Conservation (phyloP, 2,113 vertebrate genomes). For the Hydropotes inermis region DNA sequence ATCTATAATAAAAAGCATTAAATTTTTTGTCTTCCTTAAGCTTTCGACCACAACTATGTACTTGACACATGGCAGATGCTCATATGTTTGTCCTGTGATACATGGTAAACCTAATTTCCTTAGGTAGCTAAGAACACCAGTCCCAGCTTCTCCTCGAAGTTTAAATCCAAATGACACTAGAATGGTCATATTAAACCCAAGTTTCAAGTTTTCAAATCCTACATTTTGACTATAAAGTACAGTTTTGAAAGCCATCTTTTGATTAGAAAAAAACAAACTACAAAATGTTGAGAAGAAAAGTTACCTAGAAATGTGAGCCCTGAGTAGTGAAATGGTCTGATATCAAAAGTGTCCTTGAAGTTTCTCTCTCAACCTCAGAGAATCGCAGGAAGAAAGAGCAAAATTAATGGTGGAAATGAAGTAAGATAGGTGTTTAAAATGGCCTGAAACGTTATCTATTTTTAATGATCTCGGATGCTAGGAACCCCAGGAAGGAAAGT, state of each 20-base stretch:
- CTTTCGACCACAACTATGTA: neutral
- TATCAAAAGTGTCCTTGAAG: slow-evolving; percentile 38
- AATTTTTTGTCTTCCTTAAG: neutral
- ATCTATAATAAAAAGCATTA: neutral
- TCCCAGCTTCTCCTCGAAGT: neutral
- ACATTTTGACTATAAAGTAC: neutral
- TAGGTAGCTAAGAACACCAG: neutral
- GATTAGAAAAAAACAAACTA: neutral
- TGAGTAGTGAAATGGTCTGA: neutral
- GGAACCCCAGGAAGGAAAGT: slow-evolving; percentile 64
- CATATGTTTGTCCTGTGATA: neutral
- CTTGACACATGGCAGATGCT: neutral
- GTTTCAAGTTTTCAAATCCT: neutral
- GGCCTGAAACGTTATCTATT: slow-evolving; percentile 46
- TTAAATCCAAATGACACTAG: neutral
- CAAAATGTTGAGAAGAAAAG: neutral
- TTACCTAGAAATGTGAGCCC: neutral
- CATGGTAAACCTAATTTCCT: neutral
- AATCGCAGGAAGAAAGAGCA: slow-evolving; percentile 15
- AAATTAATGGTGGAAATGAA: slow-evolving; percentile 36
- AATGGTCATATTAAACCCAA: neutral
- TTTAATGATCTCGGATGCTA: slow-evolving; percentile 65
- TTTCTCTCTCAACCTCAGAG: slow-evolving; percentile 49
- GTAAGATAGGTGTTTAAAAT: slow-evolving; percentile 40
- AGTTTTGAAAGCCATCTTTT: neutral